Evolutionary conservation across 2,113 vertebrate species (phyloP).

Genomic region (Protomyctophum bolini): DNA sequence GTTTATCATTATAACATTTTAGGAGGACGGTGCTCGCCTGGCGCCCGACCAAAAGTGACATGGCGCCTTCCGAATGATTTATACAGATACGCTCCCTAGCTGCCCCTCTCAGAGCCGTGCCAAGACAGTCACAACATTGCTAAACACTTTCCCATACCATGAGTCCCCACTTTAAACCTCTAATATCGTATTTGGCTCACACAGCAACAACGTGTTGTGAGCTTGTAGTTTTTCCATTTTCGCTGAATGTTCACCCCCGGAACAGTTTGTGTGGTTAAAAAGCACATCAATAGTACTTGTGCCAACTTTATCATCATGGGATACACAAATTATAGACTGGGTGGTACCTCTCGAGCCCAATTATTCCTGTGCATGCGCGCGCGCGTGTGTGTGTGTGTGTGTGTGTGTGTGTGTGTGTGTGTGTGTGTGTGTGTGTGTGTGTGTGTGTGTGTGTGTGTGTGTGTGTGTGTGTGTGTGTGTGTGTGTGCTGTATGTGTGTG

Average conservation of each 20-base stretch:
- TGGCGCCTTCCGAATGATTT: constrained; percentile 57
- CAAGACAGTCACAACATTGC: constrained; percentile 43
- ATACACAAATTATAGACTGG: constrained; percentile 11
- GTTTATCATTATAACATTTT: constrained; percentile 62
- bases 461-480: too few species aligned
- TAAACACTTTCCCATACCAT: constrained; percentile 12
- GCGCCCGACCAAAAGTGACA: constrained; percentile 58
- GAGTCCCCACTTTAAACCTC: not conserved
- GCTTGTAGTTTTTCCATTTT: too few species aligned
- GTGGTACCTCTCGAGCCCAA: constrained; percentile 14
- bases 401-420: too few species aligned
- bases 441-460: not conserved
- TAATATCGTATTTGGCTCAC: too few species aligned
- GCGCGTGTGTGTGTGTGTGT: too few species aligned
- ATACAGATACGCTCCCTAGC: constrained; percentile 29
- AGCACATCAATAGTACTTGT: not conserved
- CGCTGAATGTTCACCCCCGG: too few species aligned
- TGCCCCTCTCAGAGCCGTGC: constrained; percentile 24
- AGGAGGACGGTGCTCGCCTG: constrained; percentile 36
- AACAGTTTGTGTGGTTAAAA: not conserved
- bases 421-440: too few species aligned
- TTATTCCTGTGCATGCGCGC: not conserved
- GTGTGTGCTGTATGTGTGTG: too few species aligned
- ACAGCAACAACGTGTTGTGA: too few species aligned
- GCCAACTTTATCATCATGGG: not conserved